Percentiles rank a stretch among this genome's conserved stretches.
Evolutionary conservation across 2,113 vertebrate species (phyloP).

Genomic region (Serilophus lunatus): DNA sequence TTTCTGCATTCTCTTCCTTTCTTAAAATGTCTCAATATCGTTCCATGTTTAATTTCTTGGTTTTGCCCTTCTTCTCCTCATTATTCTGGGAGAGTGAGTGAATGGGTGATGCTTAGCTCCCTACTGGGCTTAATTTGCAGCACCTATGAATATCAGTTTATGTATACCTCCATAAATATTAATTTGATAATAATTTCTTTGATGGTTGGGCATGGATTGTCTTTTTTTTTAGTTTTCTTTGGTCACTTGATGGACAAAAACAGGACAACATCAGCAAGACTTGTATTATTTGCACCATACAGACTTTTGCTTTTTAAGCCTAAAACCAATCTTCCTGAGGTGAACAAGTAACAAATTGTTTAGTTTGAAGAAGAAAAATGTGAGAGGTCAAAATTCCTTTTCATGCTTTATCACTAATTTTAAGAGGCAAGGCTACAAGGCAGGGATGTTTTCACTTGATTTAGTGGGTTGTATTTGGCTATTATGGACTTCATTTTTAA

Average conservation of each 20-base stretch:
- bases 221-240: neutral
- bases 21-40: neutral
- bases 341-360: neutral
- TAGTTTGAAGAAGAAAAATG: neutral
- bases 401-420: neutral
- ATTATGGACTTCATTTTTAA: conserved; percentile 38
- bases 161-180: neutral
- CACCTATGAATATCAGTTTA: neutral
- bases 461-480: neutral
- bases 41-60: neutral
- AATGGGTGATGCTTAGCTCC: neutral
- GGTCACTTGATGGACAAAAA: neutral
- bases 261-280: neutral
- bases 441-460: neutral
- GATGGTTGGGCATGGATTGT: neutral
- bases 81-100: neutral
- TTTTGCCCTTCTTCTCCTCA: neutral
- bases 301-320: neutral
- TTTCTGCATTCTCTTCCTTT: neutral
- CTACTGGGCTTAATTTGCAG: neutral
- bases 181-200: neutral
- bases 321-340: neutral
- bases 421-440: neutral
- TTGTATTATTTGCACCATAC: neutral
- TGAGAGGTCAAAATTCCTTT: neutral